These are phyloP conservation scores for Myopa tessellatipennis DNA, from an alignment of 2,888 invertebrate genomes.

Conservation along the genomic window DNA sequence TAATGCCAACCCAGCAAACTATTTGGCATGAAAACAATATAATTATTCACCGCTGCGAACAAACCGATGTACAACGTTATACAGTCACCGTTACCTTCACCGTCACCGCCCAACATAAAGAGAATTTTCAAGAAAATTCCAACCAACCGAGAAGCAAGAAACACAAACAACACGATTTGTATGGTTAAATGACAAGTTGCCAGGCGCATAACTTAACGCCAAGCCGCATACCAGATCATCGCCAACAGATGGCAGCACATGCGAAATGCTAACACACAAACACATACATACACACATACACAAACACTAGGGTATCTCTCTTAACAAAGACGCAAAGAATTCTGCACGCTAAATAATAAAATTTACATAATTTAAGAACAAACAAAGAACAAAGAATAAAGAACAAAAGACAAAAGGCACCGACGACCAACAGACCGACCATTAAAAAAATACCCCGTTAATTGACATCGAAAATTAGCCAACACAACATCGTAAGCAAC, in stretches of 20 bases:
- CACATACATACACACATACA: neutral
- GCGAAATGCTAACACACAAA: conserved; percentile 13
- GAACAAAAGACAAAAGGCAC: neutral
- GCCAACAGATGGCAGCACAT: conserved; percentile 39
- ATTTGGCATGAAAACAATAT: conserved; percentile 24
- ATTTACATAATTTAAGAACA: conserved; percentile 30
- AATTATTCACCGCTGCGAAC: conserved; percentile 1
- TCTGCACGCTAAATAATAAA: conserved; percentile 13
- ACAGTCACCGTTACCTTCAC: neutral
- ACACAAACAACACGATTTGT: conserved; percentile 6
- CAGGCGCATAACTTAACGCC: conserved; percentile 36
- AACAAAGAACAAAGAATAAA: conserved; percentile 3
- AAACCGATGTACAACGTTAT: neutral
- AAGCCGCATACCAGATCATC: conserved; percentile 36
- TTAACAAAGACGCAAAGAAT: neutral
- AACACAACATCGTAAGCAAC: neutral
- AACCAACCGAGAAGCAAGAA: neutral
- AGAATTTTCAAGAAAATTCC: neutral
- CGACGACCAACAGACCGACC: neutral
- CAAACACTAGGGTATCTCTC: neutral
- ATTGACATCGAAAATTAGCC: conserved; percentile 28
- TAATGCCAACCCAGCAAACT: conserved; percentile 6
- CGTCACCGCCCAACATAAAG: conserved; percentile 7
- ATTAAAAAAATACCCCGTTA: conserved; percentile 31
- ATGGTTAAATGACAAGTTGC: conserved; percentile 26